These are phyloP conservation scores for Podarcis muralis DNA, from an alignment of 2,113 vertebrate species.

Conservation along the genomic window DNA sequence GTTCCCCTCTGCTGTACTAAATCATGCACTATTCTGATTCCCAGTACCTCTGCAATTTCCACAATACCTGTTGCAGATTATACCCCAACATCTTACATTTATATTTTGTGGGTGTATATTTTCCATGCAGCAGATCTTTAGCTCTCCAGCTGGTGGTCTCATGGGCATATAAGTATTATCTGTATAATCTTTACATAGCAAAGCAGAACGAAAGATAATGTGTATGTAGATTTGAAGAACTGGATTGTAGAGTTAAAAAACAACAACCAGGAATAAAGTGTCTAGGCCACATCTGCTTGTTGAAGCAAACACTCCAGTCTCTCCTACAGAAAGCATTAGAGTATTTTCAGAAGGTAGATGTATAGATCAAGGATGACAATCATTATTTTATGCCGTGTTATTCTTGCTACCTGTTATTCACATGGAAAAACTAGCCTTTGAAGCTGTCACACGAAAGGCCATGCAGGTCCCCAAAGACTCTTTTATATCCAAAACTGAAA, in stretches of 20 bases:
- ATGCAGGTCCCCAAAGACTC: not conserved
- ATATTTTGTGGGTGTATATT: not conserved
- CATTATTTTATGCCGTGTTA: not conserved
- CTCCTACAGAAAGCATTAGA: not conserved
- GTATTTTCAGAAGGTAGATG: not conserved
- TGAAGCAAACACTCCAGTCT: not conserved
- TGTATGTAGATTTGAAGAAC: not conserved
- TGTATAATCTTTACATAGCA: not conserved
- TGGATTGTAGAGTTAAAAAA: not conserved
- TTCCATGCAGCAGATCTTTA: not conserved
- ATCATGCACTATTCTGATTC: not conserved
- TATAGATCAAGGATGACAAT: not conserved
- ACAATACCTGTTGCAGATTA: not conserved
- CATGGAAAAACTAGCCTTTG: constrained; percentile 1
- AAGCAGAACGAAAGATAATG: not conserved
- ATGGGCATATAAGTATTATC: not conserved
- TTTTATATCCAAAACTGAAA: not conserved
- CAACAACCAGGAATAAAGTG: not conserved
- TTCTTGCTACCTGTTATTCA: not conserved
- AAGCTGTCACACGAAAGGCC: not conserved
- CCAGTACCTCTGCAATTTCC: not conserved
- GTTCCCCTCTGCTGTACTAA: too few species aligned
- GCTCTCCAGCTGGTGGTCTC: not conserved
- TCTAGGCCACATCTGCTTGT: not conserved
- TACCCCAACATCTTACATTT: not conserved